Evolutionary conservation across 30 jellyfish, hydroid and myxozoan genomes (phyloP).

Genomic region (Pseudorhiza aurosa): DNA sequence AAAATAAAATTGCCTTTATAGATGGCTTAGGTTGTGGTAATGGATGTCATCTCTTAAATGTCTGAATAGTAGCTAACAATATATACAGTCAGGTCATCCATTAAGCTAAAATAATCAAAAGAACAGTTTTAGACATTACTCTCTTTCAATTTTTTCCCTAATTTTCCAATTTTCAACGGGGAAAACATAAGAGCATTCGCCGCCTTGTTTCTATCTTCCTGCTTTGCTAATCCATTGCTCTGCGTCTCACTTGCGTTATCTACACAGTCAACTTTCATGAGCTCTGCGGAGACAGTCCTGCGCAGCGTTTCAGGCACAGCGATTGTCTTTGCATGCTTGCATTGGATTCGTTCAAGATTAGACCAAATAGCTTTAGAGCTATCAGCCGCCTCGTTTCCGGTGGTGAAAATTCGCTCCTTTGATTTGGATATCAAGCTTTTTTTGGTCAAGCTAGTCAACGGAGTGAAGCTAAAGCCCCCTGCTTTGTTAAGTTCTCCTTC

Average conservation of each 20-base stretch:
- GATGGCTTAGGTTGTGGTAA: no score
- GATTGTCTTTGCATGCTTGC: conserved; percentile 49
- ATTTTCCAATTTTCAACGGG: conserved; percentile 21
- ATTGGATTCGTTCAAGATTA: conserved; percentile 24
- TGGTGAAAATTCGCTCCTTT: not conserved
- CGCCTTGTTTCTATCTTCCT: conserved; percentile 5
- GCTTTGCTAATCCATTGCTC: not conserved
- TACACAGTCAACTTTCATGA: not conserved
- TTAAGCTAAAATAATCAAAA: no score
- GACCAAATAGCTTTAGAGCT: not conserved
- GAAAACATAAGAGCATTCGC: conserved; percentile 3
- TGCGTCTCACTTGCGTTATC: not conserved
- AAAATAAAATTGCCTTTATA: no score
- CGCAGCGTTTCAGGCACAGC: conserved; percentile 51
- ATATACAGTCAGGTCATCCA: no score
- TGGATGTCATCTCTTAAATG: no score
- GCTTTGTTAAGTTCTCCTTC: not conserved
- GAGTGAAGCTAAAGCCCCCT: not conserved
- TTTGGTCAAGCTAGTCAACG: not conserved
- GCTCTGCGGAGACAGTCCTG: conserved; percentile 33
- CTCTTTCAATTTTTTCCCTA: conserved; percentile 37
- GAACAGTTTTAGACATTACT: conserved; percentile 18
- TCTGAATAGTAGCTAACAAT: no score
- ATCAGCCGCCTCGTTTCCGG: not conserved
- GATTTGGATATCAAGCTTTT: conserved; percentile 10